Evolutionary conservation across 1,140 invertebrate genomes (phyloP), one percentile per base, ranked within the genome.

Genomic region (Solen grandis): DNA sequence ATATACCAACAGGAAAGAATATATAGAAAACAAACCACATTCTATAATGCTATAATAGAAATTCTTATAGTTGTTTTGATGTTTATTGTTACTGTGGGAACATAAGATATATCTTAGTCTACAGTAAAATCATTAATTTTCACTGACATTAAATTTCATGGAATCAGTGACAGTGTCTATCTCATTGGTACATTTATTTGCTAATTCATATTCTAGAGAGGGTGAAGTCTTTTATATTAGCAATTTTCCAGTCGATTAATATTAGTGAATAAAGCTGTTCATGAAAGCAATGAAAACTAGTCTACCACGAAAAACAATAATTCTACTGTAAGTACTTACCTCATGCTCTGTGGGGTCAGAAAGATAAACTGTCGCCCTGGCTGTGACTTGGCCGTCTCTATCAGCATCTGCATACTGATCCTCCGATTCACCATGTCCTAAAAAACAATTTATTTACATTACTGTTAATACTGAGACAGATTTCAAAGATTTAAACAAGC

Each of bases 341-440:
- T 90, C 84, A 92, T 89, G 46, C 90, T 87, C 60, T 91, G 88
- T 66, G 93, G 93, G 0, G 93, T 92, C 0, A 93, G 86, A 65
- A 93, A 93, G 38, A 93, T 92, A 77, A 93, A 93, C 86, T 93
- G 93, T 31, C 87, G 73, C 5, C 85, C 87, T 52, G 54, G 82
- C 54, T 91, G 86, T 10, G 69, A 54, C 31, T 89, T 85, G n/a
- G 92, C 91, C 29, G 88, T 87, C 46, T 88, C 81, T 72, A 93
- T 84, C 87, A 93, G 88, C 87, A 92, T 90, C 68, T 93, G 88
- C 87, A 93, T 90, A 73, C 86, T 87, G 27, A 92, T 91, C 16
- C 89, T 81, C 63, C 93, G 77, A 69, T 93, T 93, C 3, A 92
- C 91, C 89, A 93, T 90, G 54, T 93, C 93, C 92, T 93, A 77